These are phyloP conservation scores for Tipula confusa DNA, from an alignment of 2,888 invertebrate genomes.

Conservation along the genomic window DNA sequence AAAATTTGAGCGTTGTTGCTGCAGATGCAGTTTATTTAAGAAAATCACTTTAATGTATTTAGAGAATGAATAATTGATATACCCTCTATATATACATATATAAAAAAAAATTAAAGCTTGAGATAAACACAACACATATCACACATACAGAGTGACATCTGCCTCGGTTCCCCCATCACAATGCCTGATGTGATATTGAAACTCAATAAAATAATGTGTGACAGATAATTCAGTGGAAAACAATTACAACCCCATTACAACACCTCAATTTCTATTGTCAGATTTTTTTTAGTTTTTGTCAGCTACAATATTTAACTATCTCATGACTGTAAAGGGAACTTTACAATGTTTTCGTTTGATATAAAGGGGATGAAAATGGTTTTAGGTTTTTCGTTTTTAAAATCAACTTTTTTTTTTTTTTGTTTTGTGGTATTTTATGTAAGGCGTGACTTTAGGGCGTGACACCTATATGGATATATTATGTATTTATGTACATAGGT, in stretches of 20 bases:
- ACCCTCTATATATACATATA: no score
- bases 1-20: background rate
- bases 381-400: background rate
- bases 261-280: slow-evolving; percentile 26
- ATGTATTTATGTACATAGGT: background rate
- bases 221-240: slow-evolving; percentile 12
- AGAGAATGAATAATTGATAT: background rate
- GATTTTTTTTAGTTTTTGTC: background rate
- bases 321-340: background rate
- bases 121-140: slow-evolving; percentile 13
- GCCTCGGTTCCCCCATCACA: slow-evolving; percentile 21
- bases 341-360: background rate
- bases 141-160: slow-evolving; percentile 32
- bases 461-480: background rate
- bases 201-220: slow-evolving; percentile 9
- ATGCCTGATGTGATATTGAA: background rate
- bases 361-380: background rate
- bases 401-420: background rate
- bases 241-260: slow-evolving; percentile 31
- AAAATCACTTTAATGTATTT: background rate
- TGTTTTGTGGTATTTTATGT: background rate
- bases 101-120: slow-evolving; percentile 3
- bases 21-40: slow-evolving; percentile 3
- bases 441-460: background rate
- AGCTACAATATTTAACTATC: background rate